phyloP scores from a whole-genome alignment of 1,140 invertebrate species.

The Drosophila elegans region DNA sequence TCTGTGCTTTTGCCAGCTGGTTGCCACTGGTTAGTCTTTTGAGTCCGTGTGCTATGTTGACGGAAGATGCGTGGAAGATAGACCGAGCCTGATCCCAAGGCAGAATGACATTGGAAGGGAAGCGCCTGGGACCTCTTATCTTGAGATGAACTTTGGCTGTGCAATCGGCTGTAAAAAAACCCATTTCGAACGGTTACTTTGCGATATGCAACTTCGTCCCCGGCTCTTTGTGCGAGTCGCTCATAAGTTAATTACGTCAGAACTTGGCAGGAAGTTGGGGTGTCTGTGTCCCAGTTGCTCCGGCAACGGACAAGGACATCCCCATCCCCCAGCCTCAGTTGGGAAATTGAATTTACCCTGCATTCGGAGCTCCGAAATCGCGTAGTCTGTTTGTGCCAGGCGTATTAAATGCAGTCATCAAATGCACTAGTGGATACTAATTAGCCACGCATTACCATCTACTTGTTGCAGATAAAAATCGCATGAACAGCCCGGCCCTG shows the following conservation, averaged over 20 bases:
- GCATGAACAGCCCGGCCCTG: constrained; percentile 77
- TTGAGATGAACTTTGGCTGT: constrained; percentile 48
- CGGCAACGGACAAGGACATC: constrained; percentile 9
- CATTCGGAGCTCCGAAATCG: constrained; percentile 28
- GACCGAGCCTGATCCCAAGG: neutral
- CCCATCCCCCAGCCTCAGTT: constrained; percentile 1
- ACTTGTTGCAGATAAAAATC: constrained; percentile 74
- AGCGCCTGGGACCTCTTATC: constrained; percentile 33
- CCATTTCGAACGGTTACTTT: constrained; percentile 39
- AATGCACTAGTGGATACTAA: constrained; percentile 21
- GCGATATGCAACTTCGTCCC: constrained; percentile 21
- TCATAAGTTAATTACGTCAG: constrained; percentile 57
- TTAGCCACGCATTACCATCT: constrained; percentile 22
- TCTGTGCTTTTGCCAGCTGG: neutral
- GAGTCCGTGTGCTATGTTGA: constrained; percentile 1
- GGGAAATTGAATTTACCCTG: constrained; percentile 63
- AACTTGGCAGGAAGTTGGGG: constrained; percentile 2
- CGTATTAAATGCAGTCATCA: constrained; percentile 4
- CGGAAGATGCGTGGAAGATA: constrained; percentile 10
- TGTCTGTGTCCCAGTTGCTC: constrained; percentile 32
- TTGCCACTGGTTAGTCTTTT: constrained; percentile 1
- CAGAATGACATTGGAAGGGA: neutral
- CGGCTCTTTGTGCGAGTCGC: constrained; percentile 19
- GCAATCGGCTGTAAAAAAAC: constrained; percentile 47
- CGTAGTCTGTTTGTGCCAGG: constrained; percentile 29